A percentile compares a stretch with the other conserved stretches of the same genome.
Evolutionary conservation across 2,113 vertebrate genomes (phyloP).

Genomic region (Lasiurus cinereus): DNA sequence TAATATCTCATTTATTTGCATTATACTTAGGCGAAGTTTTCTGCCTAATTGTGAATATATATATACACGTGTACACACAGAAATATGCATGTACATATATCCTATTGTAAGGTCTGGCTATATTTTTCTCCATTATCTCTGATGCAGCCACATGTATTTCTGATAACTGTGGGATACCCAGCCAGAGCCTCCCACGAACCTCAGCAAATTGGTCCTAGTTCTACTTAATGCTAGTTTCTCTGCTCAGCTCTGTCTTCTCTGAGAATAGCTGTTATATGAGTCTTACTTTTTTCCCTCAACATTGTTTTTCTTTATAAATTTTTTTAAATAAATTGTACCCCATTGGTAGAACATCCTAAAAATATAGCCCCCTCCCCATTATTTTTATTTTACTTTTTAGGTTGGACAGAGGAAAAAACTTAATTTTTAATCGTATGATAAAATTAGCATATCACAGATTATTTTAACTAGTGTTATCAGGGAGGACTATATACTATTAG

Average conservation of each 20-base stretch:
- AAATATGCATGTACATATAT: background rate
- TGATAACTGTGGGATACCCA: constrained; percentile 30
- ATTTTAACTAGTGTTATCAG: constrained; percentile 54
- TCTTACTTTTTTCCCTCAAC: background rate
- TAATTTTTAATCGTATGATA: constrained; percentile 63
- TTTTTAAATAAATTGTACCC: constrained; percentile 34
- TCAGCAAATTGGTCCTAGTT: constrained; percentile 37
- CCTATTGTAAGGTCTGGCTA: background rate
- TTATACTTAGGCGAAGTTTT: background rate
- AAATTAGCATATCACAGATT: constrained; percentile 44
- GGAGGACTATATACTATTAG: background rate
- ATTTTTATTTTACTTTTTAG: constrained; percentile 57
- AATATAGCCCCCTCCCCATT: background rate
- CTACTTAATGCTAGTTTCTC: constrained; percentile 24
- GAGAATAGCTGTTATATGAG: background rate
- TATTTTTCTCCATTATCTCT: constrained; percentile 40
- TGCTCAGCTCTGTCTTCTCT: constrained; percentile 18
- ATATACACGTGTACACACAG: background rate
- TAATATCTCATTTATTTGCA: background rate
- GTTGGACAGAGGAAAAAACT: constrained; percentile 19
- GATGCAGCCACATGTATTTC: background rate
- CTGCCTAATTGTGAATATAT: background rate
- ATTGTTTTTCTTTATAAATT: background rate
- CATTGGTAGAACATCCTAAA: constrained; percentile 58
- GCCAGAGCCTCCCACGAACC: background rate